A percentile compares a stretch with the other conserved stretches of the same genome.
These are phyloP conservation scores for Scaptomyza flava DNA, from an alignment of 2,888 invertebrate species.

Conservation along the genomic window DNA sequence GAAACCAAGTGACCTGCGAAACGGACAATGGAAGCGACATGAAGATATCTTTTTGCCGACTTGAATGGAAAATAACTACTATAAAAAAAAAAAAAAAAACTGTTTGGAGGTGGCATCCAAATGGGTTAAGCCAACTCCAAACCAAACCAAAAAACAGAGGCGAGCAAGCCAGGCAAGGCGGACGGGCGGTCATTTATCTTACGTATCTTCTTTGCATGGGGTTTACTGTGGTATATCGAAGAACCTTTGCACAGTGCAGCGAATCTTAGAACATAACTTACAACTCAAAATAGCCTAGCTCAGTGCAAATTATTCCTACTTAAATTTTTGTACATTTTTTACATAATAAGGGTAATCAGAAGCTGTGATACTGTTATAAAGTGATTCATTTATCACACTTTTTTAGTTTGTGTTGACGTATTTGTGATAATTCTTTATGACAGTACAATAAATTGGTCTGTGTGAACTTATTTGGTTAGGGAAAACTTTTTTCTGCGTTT, in stretches of 20 bases:
- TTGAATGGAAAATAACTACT: constrained; percentile 20
- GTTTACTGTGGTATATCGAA: not conserved
- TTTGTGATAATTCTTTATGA: no score
- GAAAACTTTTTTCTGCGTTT: no score
- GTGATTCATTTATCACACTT: not conserved
- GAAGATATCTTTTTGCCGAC: constrained; percentile 61
- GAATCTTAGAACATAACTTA: constrained; percentile 4
- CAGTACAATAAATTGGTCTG: no score
- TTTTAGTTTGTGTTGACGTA: not conserved
- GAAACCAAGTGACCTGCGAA: constrained; percentile 89
- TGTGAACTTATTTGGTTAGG: no score
- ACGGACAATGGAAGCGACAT: constrained; percentile 76
- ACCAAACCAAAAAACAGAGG: constrained; percentile 5
- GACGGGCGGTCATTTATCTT: not conserved
- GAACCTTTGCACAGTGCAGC: constrained; percentile 25
- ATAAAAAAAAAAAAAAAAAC: not conserved
- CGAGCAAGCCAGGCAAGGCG: constrained; percentile 7
- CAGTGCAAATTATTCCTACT: no score
- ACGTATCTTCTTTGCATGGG: not conserved
- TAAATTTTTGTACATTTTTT: no score
- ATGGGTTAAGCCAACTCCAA: constrained; percentile 8
- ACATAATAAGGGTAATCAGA: not conserved
- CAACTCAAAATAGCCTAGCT: no score
- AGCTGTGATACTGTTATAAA: not conserved
- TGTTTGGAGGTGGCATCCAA: not conserved